Evolutionary conservation across 92 coral and sea anemone genomes (phyloP).

Genomic region (Epizoanthus illoricatus): DNA sequence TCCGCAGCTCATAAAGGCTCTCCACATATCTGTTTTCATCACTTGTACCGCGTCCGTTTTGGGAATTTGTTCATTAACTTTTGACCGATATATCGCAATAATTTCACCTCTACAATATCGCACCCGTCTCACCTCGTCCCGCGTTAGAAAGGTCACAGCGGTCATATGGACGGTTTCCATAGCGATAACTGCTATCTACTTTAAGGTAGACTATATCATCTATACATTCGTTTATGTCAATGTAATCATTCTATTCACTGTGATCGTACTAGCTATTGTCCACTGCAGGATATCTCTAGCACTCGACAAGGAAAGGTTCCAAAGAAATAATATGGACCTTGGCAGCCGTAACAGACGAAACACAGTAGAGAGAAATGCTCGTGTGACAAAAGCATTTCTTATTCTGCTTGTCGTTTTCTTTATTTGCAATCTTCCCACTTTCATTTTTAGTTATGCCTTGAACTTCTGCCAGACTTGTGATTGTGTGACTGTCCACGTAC

Average conservation of each 20-base stretch:
- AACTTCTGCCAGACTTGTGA: constrained; percentile 63
- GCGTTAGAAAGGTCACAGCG: constrained; percentile 58
- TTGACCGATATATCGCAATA: constrained; percentile 72
- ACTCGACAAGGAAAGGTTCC: constrained; percentile 22
- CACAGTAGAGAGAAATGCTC: constrained; percentile 53
- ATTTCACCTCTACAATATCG: constrained; percentile 69
- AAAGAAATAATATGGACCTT: constrained; percentile 8
- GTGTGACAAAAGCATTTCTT: constrained; percentile 60
- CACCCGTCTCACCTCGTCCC: constrained; percentile 42
- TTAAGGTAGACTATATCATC: constrained; percentile 69
- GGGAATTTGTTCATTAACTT: constrained; percentile 68
- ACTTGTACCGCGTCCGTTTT: constrained; percentile 82
- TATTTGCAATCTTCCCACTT: constrained; percentile 62
- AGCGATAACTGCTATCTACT: constrained; percentile 56
- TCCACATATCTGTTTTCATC: constrained; percentile 70
- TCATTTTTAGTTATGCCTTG: constrained; percentile 60
- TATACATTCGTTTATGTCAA: constrained; percentile 75
- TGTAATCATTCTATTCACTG: constrained; percentile 60
- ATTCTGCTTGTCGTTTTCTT: constrained; percentile 58
- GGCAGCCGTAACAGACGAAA: neutral
- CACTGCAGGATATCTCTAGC: constrained; percentile 53
- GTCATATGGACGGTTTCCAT: constrained; percentile 64
- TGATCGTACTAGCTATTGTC: constrained; percentile 51
- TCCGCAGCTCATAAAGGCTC: constrained; percentile 47
- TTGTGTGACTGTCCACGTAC: constrained; percentile 58